Evolutionary conservation across 1,140 invertebrate genomes (phyloP), one percentile per base, ranked within the genome.

Genomic region (Hyphantria cunea): DNA sequence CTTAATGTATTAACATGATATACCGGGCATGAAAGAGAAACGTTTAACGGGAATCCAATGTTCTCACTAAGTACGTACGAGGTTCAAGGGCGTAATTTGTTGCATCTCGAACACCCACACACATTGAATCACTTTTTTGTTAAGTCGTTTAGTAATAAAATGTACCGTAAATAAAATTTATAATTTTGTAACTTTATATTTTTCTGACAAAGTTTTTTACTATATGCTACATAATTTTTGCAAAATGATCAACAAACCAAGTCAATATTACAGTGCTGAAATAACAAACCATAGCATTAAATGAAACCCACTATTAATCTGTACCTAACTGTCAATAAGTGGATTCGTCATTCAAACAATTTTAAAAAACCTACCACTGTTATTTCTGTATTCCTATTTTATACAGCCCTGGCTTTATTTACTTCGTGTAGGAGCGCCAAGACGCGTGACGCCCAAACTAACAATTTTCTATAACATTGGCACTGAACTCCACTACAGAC

Each of bases 371-470:
- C 15, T 60, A 50, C 53, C 15, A 13, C 13, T 61, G 64, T 71
- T 77, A 79, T 81, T 74, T 81, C 65, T 41, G 68, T 82, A 73
- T 76, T 74, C 76, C 76, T 80, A 85, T 86, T 84, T 82, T 78
- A 76, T 75, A 70, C 74, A 82, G 74, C 77, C 73, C 73, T 82
- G 72, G 73, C 73, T 85, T 74, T 78, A 78, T 78, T 79, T 86
- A 79, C 75, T 75, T 81, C 74, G 79, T 58, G 67, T 73, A 74
- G 77, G 71, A 83, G 82, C 86, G 87, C 87, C 87, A 90, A 89
- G 76, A 83, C 80, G 84, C 73, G 78, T 89, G 82, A 86, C 86
- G 82, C 77, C 73, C 70, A 74, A 72, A 70, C 70, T 73, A 64
- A 70, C 80, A 73, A 80, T 73, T 76, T 79, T 72, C 75, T 69